These are phyloP conservation scores for Ramphastos sulfuratus DNA, from an alignment of 2,113 vertebrate species.

Conservation along the genomic window DNA sequence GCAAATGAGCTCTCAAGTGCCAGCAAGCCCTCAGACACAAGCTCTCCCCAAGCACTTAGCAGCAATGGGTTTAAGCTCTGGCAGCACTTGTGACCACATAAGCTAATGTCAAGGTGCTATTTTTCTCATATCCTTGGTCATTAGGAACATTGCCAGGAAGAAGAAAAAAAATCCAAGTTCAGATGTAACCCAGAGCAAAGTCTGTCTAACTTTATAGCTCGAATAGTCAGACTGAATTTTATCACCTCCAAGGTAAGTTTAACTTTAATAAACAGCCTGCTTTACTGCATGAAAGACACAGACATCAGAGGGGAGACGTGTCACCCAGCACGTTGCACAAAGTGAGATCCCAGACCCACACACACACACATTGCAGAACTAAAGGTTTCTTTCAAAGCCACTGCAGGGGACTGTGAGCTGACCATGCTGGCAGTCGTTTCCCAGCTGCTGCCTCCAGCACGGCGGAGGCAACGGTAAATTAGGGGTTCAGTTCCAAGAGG, in stretches of 20 bases:
- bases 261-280: neutral
- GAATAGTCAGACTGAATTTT: neutral
- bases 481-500: neutral
- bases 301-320: neutral
- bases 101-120: constrained; percentile 13
- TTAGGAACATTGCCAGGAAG: neutral
- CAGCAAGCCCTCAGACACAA: neutral
- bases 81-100: neutral
- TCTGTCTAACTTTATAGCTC: neutral
- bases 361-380: neutral
- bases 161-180: neutral
- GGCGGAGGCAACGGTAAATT: neutral
- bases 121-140: neutral
- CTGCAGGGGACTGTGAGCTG: neutral
- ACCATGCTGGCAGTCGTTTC: neutral
- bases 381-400: neutral
- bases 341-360: neutral
- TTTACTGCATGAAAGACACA: neutral
- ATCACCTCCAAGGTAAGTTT: neutral
- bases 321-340: accelerated
- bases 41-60: constrained; percentile 12
- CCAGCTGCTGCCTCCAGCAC: neutral
- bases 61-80: neutral
- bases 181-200: neutral
- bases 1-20: constrained; percentile 44